phyloP scores from a whole-genome alignment of 1,140 invertebrate genomes.

The Ectropis grisescens region DNA sequence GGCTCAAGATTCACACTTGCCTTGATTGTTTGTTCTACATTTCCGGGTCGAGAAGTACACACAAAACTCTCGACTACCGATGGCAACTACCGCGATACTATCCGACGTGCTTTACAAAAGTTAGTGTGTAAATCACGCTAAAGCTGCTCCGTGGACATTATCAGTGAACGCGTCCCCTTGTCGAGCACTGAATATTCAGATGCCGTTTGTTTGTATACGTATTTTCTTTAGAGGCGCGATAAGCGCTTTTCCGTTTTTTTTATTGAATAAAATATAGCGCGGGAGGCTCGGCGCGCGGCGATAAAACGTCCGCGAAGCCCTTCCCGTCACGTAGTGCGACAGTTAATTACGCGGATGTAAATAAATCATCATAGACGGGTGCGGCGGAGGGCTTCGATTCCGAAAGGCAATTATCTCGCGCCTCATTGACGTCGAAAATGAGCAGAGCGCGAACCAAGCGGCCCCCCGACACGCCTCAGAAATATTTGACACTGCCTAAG shows the following conservation, averaged over 20 bases:
- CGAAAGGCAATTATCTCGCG: conserved; percentile 62
- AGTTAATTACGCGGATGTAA: conserved; percentile 68
- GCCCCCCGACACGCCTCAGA: conserved; percentile 21
- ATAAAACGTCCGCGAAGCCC: conserved; percentile 54
- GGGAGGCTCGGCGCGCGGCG: conserved; percentile 37
- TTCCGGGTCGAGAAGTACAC: no score
- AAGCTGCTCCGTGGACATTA: conserved; percentile 37
- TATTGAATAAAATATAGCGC: conserved; percentile 49
- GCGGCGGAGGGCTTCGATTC: conserved; percentile 53
- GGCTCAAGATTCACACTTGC: conserved; percentile 15
- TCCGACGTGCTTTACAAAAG: conserved; percentile 23
- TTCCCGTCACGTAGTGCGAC: conserved; percentile 65
- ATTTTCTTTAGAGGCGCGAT: conserved; percentile 54
- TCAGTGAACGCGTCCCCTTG: conserved; percentile 34
- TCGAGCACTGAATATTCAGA: conserved; percentile 45
- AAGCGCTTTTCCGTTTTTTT: conserved; percentile 44
- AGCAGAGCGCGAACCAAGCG: conserved; percentile 25
- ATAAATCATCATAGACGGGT: conserved; percentile 66
- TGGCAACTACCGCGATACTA: conserved; percentile 6
- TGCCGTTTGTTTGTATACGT: conserved; percentile 54
- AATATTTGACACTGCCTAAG: conserved; percentile 40
- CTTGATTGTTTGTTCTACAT: conserved; percentile 3
- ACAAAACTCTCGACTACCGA: no score
- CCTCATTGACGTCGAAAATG: conserved; percentile 61
- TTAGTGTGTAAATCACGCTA: conserved; percentile 34